These are phyloP conservation scores for Cynocephalus volans DNA, from an alignment of 2,113 vertebrate species.

Conservation along the genomic window DNA sequence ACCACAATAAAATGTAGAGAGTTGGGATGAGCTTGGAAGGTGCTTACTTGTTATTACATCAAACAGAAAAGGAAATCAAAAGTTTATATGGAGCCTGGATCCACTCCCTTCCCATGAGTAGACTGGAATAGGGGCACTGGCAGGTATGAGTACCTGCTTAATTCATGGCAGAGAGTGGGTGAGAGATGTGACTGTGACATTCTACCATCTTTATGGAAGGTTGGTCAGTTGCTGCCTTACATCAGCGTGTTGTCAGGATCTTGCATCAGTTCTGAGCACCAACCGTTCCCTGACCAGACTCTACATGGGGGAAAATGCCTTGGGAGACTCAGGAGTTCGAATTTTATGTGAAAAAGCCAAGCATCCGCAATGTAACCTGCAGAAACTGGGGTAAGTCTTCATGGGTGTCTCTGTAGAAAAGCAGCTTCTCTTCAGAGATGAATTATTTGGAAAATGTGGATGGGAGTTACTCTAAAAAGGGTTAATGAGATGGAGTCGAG, in stretches of 20 bases:
- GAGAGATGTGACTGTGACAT: neutral
- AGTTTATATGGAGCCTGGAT: neutral
- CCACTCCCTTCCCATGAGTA: no score
- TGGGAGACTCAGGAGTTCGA: conserved; percentile 74
- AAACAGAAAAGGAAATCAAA: neutral
- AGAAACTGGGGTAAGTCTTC: conserved; percentile 79
- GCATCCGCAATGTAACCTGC: conserved; percentile 62
- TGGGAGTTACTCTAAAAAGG: no score
- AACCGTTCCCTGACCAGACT: conserved; percentile 82
- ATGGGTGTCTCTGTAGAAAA: neutral
- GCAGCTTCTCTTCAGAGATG: neutral
- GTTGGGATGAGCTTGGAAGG: neutral
- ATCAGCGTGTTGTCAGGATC: conserved; percentile 79
- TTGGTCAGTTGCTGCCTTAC: conserved; percentile 88
- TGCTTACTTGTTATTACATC: neutral
- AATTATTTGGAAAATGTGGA: neutral
- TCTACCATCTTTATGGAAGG: conserved; percentile 78
- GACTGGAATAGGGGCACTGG: neutral
- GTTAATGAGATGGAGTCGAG: neutral
- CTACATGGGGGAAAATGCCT: conserved; percentile 76
- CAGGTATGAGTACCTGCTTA: neutral
- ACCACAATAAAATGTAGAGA: neutral
- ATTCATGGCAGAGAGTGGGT: accelerated
- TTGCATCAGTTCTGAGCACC: conserved; percentile 73
- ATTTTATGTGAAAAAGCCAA: conserved; percentile 71